These are phyloP conservation scores for Aphelocoma coerulescens DNA, from an alignment of 2,113 vertebrate species.

Conservation along the genomic window DNA sequence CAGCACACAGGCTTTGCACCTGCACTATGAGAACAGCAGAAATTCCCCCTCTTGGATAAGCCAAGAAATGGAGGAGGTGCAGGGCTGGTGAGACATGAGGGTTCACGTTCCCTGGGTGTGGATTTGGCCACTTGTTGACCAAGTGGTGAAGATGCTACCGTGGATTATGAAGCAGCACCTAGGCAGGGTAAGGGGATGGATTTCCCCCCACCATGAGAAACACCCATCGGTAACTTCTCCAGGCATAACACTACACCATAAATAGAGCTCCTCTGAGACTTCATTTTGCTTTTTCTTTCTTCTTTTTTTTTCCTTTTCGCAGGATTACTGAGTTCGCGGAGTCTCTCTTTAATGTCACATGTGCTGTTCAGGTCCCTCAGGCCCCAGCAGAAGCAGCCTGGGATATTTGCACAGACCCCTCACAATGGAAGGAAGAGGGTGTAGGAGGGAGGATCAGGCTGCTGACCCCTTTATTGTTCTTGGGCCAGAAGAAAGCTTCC, in stretches of 20 bases:
- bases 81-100: accelerated
- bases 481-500: constrained; percentile 80
- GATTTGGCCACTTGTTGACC: background rate
- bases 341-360: constrained; percentile 26
- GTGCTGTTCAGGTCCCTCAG: constrained; percentile 4
- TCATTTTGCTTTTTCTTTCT: background rate
- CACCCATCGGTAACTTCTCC: background rate
- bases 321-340: background rate
- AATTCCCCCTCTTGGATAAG: background rate
- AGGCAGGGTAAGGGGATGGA: accelerated
- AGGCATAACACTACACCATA: background rate
- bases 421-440: constrained; percentile 91
- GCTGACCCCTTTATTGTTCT: constrained; percentile 88
- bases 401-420: constrained; percentile 66
- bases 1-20: background rate
- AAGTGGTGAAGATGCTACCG: background rate
- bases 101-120: background rate
- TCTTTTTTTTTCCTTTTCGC: background rate
- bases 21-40: accelerated
- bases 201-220: background rate
- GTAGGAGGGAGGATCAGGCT: constrained; percentile 76
- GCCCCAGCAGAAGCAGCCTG: constrained; percentile 38
- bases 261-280: background rate
- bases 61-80: background rate
- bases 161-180: background rate